Percentiles rank a stretch among this genome's conserved stretches.
Conservation (phyloP, 2,113 vertebrate genomes). For the Fregata magnificens region DNA sequence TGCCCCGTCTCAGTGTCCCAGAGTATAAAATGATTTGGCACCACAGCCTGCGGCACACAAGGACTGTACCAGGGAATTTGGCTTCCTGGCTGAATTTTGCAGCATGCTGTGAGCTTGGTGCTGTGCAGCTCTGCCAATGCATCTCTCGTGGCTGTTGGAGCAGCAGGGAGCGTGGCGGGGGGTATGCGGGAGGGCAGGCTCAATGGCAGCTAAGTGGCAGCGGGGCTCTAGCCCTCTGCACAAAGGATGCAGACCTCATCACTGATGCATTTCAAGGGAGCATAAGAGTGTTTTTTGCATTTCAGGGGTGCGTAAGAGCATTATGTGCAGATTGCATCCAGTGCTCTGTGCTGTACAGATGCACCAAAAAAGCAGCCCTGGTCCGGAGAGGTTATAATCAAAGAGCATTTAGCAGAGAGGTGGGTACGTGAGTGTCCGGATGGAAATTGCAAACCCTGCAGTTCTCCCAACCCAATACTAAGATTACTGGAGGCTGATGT, state of each 20-base stretch:
- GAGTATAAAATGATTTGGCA: neutral
- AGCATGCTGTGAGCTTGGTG: neutral
- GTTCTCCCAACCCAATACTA: neutral
- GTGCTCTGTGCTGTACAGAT: neutral
- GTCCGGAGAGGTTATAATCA: neutral
- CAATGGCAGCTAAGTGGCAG: neutral
- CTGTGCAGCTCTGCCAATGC: neutral
- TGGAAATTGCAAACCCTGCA: neutral
- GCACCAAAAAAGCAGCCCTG: neutral
- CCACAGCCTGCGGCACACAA: neutral
- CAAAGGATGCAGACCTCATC: neutral
- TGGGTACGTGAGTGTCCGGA: neutral
- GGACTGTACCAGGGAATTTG: neutral
- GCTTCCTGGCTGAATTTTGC: neutral
- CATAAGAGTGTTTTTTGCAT: neutral
- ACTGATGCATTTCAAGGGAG: neutral
- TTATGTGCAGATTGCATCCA: neutral
- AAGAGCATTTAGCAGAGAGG: neutral
- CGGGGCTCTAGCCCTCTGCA: neutral
- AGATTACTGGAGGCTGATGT: neutral
- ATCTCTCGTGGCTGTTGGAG: accelerated
- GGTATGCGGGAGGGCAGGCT: neutral
- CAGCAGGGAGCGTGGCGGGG: neutral
- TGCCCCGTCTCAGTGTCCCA: neutral
- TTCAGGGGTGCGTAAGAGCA: neutral